phyloP scores from a whole-genome alignment of 1,140 invertebrate species.

The Saxidomus purpurata region DNA sequence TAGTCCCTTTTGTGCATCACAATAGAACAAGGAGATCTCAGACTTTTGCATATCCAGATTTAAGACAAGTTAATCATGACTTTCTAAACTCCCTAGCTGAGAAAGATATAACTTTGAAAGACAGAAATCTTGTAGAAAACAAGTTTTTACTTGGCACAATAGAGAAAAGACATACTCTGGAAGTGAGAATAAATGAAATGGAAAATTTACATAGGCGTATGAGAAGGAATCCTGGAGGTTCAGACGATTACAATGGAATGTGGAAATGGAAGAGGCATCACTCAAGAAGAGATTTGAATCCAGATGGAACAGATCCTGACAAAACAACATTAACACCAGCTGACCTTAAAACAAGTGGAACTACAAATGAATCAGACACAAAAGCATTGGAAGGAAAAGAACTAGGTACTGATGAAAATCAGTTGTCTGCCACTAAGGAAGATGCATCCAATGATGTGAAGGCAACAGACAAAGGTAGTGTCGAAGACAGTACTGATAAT shows the following conservation, averaged over 20 bases:
- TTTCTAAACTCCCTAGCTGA: too few relatives aligned
- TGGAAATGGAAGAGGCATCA: constrained; percentile 29
- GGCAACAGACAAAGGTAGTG: background rate
- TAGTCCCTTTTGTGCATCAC: constrained; percentile 34
- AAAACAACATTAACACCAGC: background rate
- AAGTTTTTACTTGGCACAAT: too few relatives aligned
- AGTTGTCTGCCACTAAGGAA: background rate
- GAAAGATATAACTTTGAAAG: background rate
- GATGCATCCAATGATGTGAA: background rate
- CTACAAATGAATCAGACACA: background rate
- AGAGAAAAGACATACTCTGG: background rate
- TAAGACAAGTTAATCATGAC: background rate
- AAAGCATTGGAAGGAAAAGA: background rate
- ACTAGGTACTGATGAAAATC: background rate
- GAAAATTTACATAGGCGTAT: background rate
- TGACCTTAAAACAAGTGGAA: background rate
- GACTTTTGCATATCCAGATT: background rate
- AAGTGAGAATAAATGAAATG: background rate
- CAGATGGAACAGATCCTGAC: background rate
- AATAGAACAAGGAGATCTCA: constrained; percentile 36
- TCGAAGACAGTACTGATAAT: background rate
- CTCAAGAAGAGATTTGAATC: background rate
- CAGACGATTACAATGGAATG: background rate
- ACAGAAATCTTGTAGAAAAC: background rate
- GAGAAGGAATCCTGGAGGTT: background rate